Evolutionary conservation across 2,113 vertebrate genomes (phyloP).

Genomic region (Pelusios castaneus): DNA sequence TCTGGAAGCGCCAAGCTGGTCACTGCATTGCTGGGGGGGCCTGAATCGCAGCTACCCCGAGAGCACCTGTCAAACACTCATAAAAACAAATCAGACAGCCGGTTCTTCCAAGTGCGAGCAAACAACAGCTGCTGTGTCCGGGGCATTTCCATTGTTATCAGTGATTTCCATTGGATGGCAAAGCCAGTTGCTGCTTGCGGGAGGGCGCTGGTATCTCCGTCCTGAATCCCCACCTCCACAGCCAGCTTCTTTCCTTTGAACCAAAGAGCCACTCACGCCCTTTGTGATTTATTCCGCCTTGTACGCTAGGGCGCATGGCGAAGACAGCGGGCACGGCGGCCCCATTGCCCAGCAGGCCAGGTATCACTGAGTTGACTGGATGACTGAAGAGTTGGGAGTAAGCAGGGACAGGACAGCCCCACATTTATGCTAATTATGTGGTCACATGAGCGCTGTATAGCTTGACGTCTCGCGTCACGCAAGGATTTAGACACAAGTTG

Average conservation of each 20-base stretch:
- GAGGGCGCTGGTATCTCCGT: not conserved
- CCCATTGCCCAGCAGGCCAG: not conserved
- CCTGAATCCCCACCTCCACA: not conserved
- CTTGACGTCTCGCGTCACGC: not conserved
- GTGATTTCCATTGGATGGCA: slow-evolving; percentile 22
- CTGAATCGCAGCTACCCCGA: fast-evolving
- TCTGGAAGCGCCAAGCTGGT: not conserved
- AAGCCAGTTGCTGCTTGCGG: not conserved
- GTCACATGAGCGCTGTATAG: not conserved
- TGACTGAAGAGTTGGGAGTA: not conserved
- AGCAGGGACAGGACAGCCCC: not conserved
- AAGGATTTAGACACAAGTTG: not conserved
- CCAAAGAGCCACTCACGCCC: not conserved
- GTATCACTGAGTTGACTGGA: not conserved
- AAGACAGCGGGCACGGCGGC: not conserved
- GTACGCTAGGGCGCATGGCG: not conserved
- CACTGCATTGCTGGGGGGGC: not conserved
- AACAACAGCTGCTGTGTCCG: not conserved
- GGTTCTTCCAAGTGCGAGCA: not conserved
- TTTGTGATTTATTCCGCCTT: not conserved
- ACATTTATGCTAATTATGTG: not conserved
- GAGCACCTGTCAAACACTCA: not conserved
- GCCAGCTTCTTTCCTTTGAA: not conserved
- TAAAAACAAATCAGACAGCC: not conserved
- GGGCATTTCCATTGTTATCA: slow-evolving; percentile 32